These are phyloP conservation scores for Asbolus verrucosus DNA, from an alignment of 1,140 invertebrate species.

Conservation along the genomic window DNA sequence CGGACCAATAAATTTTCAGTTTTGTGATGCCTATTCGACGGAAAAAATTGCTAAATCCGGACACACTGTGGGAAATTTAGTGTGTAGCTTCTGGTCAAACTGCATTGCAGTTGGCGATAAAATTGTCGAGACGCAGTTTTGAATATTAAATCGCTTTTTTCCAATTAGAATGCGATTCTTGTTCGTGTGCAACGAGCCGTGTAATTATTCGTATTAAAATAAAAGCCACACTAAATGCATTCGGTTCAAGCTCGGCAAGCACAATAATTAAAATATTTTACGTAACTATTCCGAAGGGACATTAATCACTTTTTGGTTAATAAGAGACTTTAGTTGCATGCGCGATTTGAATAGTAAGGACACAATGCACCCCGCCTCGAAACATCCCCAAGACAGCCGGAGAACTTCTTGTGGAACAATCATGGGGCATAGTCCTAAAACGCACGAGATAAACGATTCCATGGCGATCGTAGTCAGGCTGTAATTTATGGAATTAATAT, in stretches of 20 bases:
- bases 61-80: background rate
- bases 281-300: constrained; percentile 30
- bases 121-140: background rate
- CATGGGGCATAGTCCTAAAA: background rate
- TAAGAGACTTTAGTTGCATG: too few species aligned
- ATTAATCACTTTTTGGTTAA: constrained; percentile 26
- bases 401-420: constrained; percentile 10
- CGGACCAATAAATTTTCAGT: background rate
- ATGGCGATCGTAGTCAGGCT: constrained; percentile 19
- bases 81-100: constrained; percentile 5
- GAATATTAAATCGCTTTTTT: constrained; percentile 12
- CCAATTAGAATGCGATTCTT: constrained; percentile 11
- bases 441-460: constrained; percentile 40
- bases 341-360: constrained; percentile 26
- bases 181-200: background rate
- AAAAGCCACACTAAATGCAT: constrained; percentile 17
- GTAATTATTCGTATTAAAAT: constrained; percentile 9
- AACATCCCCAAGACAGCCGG: background rate
- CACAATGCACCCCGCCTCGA: background rate
- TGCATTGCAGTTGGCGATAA: constrained; percentile 5
- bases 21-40: background rate
- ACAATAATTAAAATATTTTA: constrained; percentile 23
- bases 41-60: constrained; percentile 10
- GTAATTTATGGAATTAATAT: constrained; percentile 56
- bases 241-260: background rate